Base-by-base conservation (phyloP, 37 sponge, comb jelly and placozoan genomes). In the Chondrosia reniformis region DNA sequence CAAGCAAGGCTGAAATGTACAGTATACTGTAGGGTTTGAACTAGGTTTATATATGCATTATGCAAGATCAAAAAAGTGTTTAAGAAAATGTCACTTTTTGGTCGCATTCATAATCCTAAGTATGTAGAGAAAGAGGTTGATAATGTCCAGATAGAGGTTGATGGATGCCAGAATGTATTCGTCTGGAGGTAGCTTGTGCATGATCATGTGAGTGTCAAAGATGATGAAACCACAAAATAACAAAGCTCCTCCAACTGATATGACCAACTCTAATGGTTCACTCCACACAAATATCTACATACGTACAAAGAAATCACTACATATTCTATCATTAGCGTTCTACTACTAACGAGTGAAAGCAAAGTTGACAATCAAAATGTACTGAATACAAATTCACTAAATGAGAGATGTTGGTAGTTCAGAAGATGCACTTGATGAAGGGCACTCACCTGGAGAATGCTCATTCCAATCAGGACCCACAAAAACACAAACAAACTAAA, bases 161-260 rank as follows among this genome's bases (percentile, higher is more conserved):
- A 97, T 81, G 24, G 99, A 80, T 2, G 99, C 99, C 41, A 97
- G 30, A 55, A 97, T 92, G 80, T 97, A 97, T 33, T 97, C 99
- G 39, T 95, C 91, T 4, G 99, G 89, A 0, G 93, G 89, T 32
- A 95, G 57, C 84, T 89, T 89, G 57, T 86, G 85, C 95, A 97
- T 94, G 56, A 97, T 86, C 79, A 95, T 73, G 82, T 97, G 95
- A 7, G 99, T 97, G 80, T 97, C 99, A 76, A 94, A 95, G 45
- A 97, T 84, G 52, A 97, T 95, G 78, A 92, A 97, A 6, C 91
- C 94, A 85, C 92, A 85, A 83, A 96, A 96, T n/a, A 96, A 22
- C 64, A 96, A 28, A 33, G 97, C 97, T 24, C 97, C 97, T 75
- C 80, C 97, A 33, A 93, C 45, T 3, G 89, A 82, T 28, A 96